Evolutionary conservation across 23 tunicate species (phyloP).

Genomic region (Clavelina lepadiformis): DNA sequence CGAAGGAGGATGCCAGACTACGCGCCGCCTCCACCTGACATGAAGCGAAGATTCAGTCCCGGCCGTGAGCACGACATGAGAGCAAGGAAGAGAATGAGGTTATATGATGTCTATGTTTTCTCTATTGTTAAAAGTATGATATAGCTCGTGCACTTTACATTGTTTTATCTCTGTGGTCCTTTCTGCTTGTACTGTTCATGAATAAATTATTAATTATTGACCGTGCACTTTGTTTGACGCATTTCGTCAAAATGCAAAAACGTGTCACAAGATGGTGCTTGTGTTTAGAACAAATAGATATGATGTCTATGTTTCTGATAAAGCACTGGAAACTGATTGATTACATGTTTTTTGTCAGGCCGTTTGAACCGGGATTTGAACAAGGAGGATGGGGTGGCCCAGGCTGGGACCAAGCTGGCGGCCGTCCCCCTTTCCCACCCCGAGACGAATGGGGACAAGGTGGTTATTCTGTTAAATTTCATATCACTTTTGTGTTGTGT

Average conservation of each 20-base stretch:
- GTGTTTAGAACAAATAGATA: not conserved
- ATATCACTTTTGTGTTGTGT: not conserved
- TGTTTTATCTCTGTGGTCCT: too few species aligned
- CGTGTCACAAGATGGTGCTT: not conserved
- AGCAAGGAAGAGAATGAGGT: constrained; percentile 82
- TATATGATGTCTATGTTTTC: too few species aligned
- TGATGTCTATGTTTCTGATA: not conserved
- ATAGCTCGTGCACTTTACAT: too few species aligned
- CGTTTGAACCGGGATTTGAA: constrained; percentile 69
- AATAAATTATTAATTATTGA: too few species aligned
- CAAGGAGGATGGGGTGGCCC: constrained; percentile 61
- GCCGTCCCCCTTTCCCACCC: constrained; percentile 44
- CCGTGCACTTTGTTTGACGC: too few species aligned
- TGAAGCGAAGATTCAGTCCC: constrained; percentile 65
- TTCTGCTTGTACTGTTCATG: too few species aligned
- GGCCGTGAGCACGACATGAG: constrained; percentile 80
- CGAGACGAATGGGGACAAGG: constrained; percentile 62
- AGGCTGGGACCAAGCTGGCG: constrained; percentile 28
- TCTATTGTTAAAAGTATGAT: too few species aligned
- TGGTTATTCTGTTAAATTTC: not conserved
- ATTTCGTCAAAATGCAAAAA: too few species aligned
- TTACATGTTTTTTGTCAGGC: constrained; percentile 25
- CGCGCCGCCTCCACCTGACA: constrained; percentile 62
- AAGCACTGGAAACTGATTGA: too few species aligned
- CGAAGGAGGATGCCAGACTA: constrained; percentile 64